Base-by-base conservation (phyloP, 2,797 vertebrate species). In the Xenentodon cancila region DNA sequence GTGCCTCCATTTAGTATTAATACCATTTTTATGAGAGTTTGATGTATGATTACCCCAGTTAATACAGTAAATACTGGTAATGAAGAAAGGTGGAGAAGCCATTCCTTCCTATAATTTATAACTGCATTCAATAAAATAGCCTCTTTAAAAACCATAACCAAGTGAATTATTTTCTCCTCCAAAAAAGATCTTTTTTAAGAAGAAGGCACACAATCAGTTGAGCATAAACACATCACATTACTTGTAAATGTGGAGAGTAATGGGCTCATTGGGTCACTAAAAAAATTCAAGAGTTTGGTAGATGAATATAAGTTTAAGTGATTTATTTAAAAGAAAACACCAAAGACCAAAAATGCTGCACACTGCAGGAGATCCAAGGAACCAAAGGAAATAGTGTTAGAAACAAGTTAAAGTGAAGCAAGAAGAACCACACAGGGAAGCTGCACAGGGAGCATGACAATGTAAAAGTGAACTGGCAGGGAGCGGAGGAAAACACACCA, bases 1-100 rank as follows among this genome's bases (percentile, higher is more conserved):
- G 3, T 60, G 32, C 63, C 46, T 57, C 49, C 72, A 73, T 73
- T 48, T 57, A 69, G 53, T 44, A 44, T 68, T 3, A 1, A 0
- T 22, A 59, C 2, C 45, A 6, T 59, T 44, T 68, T 72, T 47
- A 51, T 48, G 22, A 66, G 42, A 30, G 25, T 63, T 43, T 53
- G 37, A 60, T 25, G 30, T 19, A 21, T 22, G 16, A 43, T 40
- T 44, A 45, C 68, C 57, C 65, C 53, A 27, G 8, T 54, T 53
- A 5, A 32, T 45, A 45, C 37, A 64, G 21, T 68, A 27, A 45
- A 64, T 7, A 43, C 9, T 34, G 0, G 22, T 3, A 12, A 9
- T 52, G 59, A 53, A 45, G 13, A 50, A 44, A 53, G 18, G 2
- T 16, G 18, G 17, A 15, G 16, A 52, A 61, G 22, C 18, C 1